A percentile compares a stretch with the other conserved stretches of the same genome.
Evolutionary conservation across 2,888 invertebrate genomes (phyloP).

Genomic region (Melinopterus prodromus): DNA sequence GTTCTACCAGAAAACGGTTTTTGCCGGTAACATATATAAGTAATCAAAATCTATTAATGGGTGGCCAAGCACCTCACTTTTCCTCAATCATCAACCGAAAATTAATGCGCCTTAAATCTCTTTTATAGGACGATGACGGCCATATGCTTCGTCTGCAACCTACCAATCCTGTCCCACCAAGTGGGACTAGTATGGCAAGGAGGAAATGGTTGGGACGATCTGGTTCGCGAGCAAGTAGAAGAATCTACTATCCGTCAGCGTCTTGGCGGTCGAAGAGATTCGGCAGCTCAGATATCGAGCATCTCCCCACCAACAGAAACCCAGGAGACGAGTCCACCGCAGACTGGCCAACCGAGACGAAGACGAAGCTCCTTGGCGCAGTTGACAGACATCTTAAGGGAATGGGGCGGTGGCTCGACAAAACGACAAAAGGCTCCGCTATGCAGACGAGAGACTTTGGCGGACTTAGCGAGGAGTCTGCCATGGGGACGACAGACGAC

Average conservation of each 20-base stretch:
- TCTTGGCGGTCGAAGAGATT: slow-evolving; percentile 86
- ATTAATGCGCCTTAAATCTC: slow-evolving; percentile 10
- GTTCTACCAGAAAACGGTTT: too few relatives aligned
- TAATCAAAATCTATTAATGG: too few relatives aligned
- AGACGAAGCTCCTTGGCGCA: slow-evolving; percentile 88
- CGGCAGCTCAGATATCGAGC: slow-evolving; percentile 88
- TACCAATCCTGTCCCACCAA: slow-evolving; percentile 94
- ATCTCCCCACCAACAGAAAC: slow-evolving; percentile 80
- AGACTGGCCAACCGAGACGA: slow-evolving; percentile 69
- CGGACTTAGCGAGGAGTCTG: slow-evolving; percentile 84
- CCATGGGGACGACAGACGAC: slow-evolving; percentile 80
- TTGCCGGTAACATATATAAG: too few relatives aligned
- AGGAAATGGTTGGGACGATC: slow-evolving; percentile 94
- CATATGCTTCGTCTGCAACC: slow-evolving; percentile 95
- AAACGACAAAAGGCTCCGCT: slow-evolving; percentile 71
- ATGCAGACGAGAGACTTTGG: slow-evolving; percentile 85
- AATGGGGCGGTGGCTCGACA: slow-evolving; percentile 80
- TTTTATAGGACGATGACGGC: slow-evolving; percentile 87
- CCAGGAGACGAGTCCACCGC: slow-evolving; percentile 76
- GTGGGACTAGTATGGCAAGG: slow-evolving; percentile 94
- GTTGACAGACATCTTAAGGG: slow-evolving; percentile 85
- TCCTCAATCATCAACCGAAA: slow-evolving; percentile 14
- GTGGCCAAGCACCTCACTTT: background rate
- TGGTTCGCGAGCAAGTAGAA: slow-evolving; percentile 85
- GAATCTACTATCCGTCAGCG: slow-evolving; percentile 86